Evolutionary conservation across 2,113 vertebrate species (phyloP).

Genomic region (Rhadina sibilatrix): DNA sequence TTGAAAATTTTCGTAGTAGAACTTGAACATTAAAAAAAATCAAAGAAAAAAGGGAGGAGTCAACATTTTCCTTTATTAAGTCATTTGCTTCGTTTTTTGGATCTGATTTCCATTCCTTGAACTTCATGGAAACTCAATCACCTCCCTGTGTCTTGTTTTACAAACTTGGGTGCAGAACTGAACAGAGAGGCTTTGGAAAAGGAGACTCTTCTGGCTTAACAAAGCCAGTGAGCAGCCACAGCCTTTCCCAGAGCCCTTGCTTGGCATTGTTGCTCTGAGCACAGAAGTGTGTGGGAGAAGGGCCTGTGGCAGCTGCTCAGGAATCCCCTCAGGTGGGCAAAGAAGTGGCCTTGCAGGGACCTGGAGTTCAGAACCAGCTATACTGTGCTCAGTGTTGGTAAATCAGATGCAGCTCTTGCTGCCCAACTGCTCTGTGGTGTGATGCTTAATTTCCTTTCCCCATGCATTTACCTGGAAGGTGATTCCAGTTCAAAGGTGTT

Average conservation of each 20-base stretch:
- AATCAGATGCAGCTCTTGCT: not conserved
- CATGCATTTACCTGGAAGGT: accelerated
- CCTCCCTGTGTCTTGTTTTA: not conserved
- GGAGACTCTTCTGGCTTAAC: accelerated
- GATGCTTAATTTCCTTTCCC: not conserved
- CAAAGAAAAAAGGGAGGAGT: not conserved
- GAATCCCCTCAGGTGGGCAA: accelerated
- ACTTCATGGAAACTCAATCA: not conserved
- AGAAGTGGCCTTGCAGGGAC: not conserved
- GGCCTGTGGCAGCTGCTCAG: not conserved
- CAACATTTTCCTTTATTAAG: not conserved
- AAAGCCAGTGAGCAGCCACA: not conserved
- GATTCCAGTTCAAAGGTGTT: not conserved
- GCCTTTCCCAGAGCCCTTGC: not conserved
- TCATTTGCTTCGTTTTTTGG: not conserved
- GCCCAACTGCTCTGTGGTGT: accelerated
- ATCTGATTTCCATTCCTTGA: not conserved
- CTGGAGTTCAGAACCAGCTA: not conserved
- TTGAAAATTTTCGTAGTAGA: not conserved
- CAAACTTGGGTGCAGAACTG: not conserved
- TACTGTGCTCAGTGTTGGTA: not conserved
- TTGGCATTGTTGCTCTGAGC: accelerated
- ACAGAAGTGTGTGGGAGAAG: accelerated
- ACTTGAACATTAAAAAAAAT: not conserved
- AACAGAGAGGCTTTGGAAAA: not conserved